Base-by-base conservation (phyloP, 2,113 vertebrate genomes). In the Xenopus laevis region DNA sequence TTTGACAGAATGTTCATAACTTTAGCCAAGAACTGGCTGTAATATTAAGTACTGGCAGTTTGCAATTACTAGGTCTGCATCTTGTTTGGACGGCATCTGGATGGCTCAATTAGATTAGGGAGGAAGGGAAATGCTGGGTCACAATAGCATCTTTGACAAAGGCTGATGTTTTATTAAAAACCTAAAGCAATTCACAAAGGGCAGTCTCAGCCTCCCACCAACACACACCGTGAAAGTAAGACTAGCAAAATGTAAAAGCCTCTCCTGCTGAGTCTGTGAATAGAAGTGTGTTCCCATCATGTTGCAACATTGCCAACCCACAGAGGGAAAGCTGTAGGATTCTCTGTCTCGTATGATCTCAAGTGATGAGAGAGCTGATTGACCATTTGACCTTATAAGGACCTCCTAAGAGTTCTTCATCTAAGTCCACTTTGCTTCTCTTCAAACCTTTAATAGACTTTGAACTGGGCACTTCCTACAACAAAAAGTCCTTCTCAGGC, bases 381-480 rank as follows among this genome's bases (percentile, higher is more conserved):
- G 69, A 30, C 70, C 67, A 33, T 68, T 57, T 21, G 15, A 61
- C 58, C 27, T 64, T 46, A 68, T 58, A 81, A 73, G 30, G 53
- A 62, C 23, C 64, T 64, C 68, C 70, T 52, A n/a, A 0, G 13
- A 81, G 68, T 33, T 63, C 52, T 70, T 82, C 73, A 27, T 27
- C 74, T 78, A 71, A 63, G 74, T 50, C 61, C 50, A 23, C 68
- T 68, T 58, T 5, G 40, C n/a, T 55, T 62, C 77, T 65, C 47
- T 77, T 74, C 17, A 78, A 67, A 58, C 21, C 70, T 55, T 68
- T 71, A 68, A 46, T 60, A 80, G 65, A 76, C 79, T 87, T 89
- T 87, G 86, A 90, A 85, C 44, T 71, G 78, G 74, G 52, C 55
- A 61, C 61, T 85, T 67, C n/a, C 52, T 83, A 58, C 79, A 81